Evolutionary conservation across 2,797 vertebrate genomes (phyloP).

Genomic region (Takifugu rubripes): DNA sequence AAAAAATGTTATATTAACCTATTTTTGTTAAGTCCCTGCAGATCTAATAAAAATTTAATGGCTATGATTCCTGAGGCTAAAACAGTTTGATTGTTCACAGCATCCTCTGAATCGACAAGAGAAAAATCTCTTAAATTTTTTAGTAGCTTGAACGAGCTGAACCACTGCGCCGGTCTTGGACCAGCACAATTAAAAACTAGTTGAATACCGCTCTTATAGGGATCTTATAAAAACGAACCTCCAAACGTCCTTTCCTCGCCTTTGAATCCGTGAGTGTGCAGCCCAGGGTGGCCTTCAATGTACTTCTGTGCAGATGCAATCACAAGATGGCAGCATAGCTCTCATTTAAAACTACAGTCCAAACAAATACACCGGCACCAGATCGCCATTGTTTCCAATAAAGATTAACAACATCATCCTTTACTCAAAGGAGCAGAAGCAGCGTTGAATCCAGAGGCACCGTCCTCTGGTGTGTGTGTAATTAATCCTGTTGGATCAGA

Average conservation of each 20-base stretch:
- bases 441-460: conserved; percentile 49
- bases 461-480: conserved; percentile 60
- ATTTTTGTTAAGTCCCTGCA: conserved; percentile 74
- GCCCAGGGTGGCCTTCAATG: too few relatives aligned
- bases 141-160: conserved; percentile 1
- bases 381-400: conserved; percentile 54
- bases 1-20: conserved; percentile 75
- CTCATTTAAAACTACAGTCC: conserved; percentile 22
- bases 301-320: conserved; percentile 48
- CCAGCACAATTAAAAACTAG: too few relatives aligned
- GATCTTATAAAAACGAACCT: neutral
- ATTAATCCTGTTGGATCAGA: conserved; percentile 69
- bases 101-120: too few relatives aligned
- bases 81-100: conserved; percentile 32
- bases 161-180: too few relatives aligned
- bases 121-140: conserved; percentile 4
- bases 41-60: conserved; percentile 77
- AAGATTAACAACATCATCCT: conserved; percentile 61
- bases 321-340: conserved; percentile 74
- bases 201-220: neutral
- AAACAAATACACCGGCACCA: conserved; percentile 34
- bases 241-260: conserved; percentile 4
- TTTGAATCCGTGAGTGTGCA: neutral
- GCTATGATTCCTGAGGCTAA: conserved; percentile 61
- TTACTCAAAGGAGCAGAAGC: conserved; percentile 42